Evolutionary conservation across 2,888 invertebrate genomes (phyloP), one percentile per base, ranked within the genome.

Genomic region (Elmis aenea): DNA sequence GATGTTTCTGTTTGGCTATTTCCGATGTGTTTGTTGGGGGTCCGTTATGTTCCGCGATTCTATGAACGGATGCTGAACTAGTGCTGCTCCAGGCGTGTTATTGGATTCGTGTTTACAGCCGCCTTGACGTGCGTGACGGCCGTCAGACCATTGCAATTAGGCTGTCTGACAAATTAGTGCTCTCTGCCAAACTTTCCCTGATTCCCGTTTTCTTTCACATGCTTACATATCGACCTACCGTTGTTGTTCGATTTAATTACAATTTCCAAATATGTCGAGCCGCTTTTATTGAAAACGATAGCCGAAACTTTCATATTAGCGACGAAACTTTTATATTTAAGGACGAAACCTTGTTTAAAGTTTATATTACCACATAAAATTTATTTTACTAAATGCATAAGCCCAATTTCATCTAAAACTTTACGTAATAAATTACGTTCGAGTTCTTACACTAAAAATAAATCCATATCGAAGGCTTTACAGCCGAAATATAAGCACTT

Each of bases 161-260:
- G 34, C 38, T 38, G 38, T 42, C 45, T 45, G 42, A 45, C 45
- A 45, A 45, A 45, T 45, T 45, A 45, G 38, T 42, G 35, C 40
- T 42, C 34, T 34, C 35, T 27, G 28, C 38, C 33, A 37, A 42
- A 42, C 33, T 42, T 42, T 41, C 33, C 23, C 33, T 26, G 34
- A 31, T 35, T 38, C 29, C 33, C 38, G 15, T 18, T 33, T 37
- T 33, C 40, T 44, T 37, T 24, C 26, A 24, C 27, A 34, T 45
- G 37, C 45, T 36, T 33, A 40, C 40, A 39, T 40, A 44, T 36
- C 33, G 33, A 30, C 29, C 41, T 30, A 31, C 22, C 26, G 38
- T 30, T 12, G 26, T 38, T 41, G 45, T 45, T 38, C 15, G 41
- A 45, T 41, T 45, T 45, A 38, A 45, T 45, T 38, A 45, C 32